Evolutionary conservation across 2,113 vertebrate species (phyloP), one percentile per base, ranked within the genome.

Genomic region (Kryptolebias marmoratus): DNA sequence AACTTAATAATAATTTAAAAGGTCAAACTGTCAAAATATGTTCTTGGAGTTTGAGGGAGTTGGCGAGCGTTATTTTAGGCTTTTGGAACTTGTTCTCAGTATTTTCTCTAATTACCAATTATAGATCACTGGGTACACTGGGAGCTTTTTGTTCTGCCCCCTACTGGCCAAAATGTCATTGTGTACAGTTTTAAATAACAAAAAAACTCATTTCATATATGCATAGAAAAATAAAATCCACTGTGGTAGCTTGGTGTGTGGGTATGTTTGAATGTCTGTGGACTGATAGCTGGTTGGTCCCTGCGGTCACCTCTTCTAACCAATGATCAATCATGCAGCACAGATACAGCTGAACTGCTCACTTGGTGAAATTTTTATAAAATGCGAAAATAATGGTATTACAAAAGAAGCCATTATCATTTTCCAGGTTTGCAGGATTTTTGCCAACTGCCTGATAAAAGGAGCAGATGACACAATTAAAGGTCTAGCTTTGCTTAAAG

Each of bases 281-380:
- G 48, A 55, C 44, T 77, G 49, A 74, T 68, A 64, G 53, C 68
- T 72, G 54, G 39, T 77, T 10, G 53, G 59, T 56, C 56, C 48
- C 57, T 66, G 59, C 82, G 71, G 77, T 77, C 54, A 71, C 61
- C 28, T 70, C 28, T 52, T 56, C 27, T 36, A 66, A 11, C 6
- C 58, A 42, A 53, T 65, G 49, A 79, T 82, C 65, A 82, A 76
- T 80, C 66, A 87, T 8, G 39, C 49, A 67, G 44, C 7, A 9
- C 42, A 71, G 44, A 36, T 57, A 22, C 56, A 49, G 31, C 77
- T 55, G n/a, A n/a, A 77, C 31, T 27, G 1, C 47, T 42, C 18
- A 47, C 45, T 18, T 52, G 28, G 50, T 73, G 7, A n/a, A 75
- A 65, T 67, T 47, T 50, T 42, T 4, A 42, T 42, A 56, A 8